phyloP scores from a whole-genome alignment of 2,797 vertebrate genomes.

The Falco biarmicus region DNA sequence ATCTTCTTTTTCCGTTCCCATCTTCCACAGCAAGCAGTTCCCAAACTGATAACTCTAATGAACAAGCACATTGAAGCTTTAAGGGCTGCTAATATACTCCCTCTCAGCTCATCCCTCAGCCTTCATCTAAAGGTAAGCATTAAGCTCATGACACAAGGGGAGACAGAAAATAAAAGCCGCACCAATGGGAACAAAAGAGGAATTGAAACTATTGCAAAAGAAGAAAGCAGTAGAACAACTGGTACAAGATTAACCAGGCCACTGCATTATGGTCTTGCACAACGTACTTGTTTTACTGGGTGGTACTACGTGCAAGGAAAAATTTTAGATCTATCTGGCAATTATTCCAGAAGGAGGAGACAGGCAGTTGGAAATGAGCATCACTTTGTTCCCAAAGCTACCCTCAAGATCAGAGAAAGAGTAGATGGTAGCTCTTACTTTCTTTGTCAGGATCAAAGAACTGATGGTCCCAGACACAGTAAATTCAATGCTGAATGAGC shows the following conservation, averaged over 20 bases:
- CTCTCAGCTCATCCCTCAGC: neutral
- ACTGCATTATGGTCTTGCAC: neutral
- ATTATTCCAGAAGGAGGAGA: neutral
- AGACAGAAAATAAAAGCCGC: neutral
- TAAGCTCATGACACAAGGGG: neutral
- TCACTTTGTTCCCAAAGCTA: neutral
- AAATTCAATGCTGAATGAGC: neutral
- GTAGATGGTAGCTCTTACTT: neutral
- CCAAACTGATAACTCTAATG: neutral
- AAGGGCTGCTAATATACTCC: neutral
- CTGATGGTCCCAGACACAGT: neutral
- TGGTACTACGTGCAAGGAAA: neutral
- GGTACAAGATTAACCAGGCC: neutral
- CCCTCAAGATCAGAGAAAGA: neutral
- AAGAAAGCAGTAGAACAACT: neutral
- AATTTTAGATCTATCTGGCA: neutral
- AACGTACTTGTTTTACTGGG: neutral
- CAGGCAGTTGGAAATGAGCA: neutral
- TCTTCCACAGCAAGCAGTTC: neutral
- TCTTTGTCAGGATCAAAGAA: neutral
- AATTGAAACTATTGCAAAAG: neutral
- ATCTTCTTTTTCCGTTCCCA: neutral
- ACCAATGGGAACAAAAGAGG: neutral
- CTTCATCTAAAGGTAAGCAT: neutral
- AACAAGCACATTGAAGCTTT: slow-evolving; percentile 1